phyloP scores from a whole-genome alignment of 2,113 vertebrate species.

The Xenopus laevis region DNA sequence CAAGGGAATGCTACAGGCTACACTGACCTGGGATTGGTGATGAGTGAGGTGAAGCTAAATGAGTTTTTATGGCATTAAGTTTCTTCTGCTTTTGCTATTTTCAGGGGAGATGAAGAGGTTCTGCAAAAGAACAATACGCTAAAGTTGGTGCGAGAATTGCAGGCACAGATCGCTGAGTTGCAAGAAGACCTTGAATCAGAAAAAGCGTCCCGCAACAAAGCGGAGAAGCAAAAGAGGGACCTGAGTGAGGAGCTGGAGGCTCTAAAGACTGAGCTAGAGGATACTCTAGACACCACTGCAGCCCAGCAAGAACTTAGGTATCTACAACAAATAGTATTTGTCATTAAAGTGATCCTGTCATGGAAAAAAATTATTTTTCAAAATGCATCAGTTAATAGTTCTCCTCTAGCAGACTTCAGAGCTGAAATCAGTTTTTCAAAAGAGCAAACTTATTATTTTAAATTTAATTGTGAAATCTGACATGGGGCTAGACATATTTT shows the following conservation, averaged over 20 bases:
- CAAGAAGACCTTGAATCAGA: slow-evolving; percentile 95
- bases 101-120: slow-evolving; percentile 87
- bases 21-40: too few relatives aligned
- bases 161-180: slow-evolving; percentile 89
- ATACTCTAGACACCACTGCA: slow-evolving; percentile 93
- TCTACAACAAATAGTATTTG: not conserved
- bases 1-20: not conserved
- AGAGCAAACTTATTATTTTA: too few relatives aligned
- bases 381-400: too few relatives aligned
- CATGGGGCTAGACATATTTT: too few relatives aligned
- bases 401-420: too few relatives aligned
- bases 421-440: too few relatives aligned
- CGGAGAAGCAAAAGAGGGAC: slow-evolving; percentile 93
- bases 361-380: too few relatives aligned
- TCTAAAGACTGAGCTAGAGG: slow-evolving; percentile 93
- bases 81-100: not conserved
- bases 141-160: slow-evolving; percentile 87
- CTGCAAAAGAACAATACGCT: slow-evolving; percentile 90
- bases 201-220: slow-evolving; percentile 87
- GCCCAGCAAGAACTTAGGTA: slow-evolving; percentile 96
- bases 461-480: too few relatives aligned
- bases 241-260: slow-evolving; percentile 94
- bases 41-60: too few relatives aligned
- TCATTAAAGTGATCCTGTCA: too few relatives aligned
- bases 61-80: not conserved